These are phyloP conservation scores for Solea solea DNA, from an alignment of 2,113 vertebrate species.

Conservation along the genomic window DNA sequence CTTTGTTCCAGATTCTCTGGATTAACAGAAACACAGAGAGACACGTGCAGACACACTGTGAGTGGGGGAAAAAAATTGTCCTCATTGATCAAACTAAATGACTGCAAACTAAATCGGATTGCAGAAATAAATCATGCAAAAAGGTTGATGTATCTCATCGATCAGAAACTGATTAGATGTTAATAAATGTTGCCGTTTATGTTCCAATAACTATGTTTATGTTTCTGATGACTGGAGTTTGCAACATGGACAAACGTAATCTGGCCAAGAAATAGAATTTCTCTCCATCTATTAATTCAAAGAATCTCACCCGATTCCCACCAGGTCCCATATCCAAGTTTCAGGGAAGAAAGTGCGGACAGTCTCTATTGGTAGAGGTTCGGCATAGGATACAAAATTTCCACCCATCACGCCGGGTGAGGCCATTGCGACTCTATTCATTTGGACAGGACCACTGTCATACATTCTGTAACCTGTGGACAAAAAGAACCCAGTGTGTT, in stretches of 20 bases:
- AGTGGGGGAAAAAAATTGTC: background rate
- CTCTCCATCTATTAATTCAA: background rate
- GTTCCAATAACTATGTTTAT: too few relatives aligned
- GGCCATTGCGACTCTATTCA: background rate
- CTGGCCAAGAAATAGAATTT: too few relatives aligned
- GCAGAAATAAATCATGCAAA: too few relatives aligned
- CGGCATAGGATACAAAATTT: rapidly evolving
- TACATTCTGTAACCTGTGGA: background rate
- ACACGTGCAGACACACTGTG: background rate
- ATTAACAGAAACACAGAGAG: constrained; percentile 15
- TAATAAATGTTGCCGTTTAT: too few relatives aligned
- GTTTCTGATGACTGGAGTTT: too few relatives aligned
- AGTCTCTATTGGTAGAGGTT: constrained; percentile 19
- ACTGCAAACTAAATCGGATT: too few relatives aligned
- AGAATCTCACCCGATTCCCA: constrained; percentile 80
- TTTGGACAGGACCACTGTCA: background rate
- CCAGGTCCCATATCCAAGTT: constrained; percentile 89
- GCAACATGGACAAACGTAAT: too few relatives aligned
- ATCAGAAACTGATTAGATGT: too few relatives aligned
- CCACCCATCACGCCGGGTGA: background rate
- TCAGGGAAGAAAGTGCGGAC: constrained; percentile 87
- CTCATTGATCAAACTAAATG: too few relatives aligned
- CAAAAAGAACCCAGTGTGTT: background rate
- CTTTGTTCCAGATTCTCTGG: constrained; percentile 79
- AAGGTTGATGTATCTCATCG: too few relatives aligned